These are phyloP conservation scores for Petrolisthes manimaculis DNA, from an alignment of 2,888 invertebrate genomes.

Conservation along the genomic window DNA sequence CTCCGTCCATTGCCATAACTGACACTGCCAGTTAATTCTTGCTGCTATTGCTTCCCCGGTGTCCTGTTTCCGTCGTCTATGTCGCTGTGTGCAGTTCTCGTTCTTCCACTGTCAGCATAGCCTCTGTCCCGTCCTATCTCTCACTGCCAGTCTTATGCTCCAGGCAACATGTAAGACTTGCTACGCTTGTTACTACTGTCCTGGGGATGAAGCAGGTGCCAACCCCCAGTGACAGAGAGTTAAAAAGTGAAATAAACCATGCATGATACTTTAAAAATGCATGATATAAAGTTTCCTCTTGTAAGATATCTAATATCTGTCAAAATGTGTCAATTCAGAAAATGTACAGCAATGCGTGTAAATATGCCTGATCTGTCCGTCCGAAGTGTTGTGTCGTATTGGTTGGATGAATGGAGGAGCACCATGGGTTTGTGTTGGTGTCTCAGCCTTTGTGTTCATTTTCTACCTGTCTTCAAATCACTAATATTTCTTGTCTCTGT, in stretches of 20 bases:
- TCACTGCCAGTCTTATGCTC: background rate
- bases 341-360: slow-evolving; percentile 10
- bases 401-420: background rate
- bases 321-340: background rate
- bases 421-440: background rate
- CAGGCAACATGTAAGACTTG: background rate
- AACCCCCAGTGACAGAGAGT: background rate
- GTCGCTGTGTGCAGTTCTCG: background rate
- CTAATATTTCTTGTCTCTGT: background rate
- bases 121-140: background rate
- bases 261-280: slow-evolving; percentile 7
- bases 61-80: background rate
- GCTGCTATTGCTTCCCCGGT: slow-evolving; percentile 2
- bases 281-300: background rate
- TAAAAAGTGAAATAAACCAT: background rate
- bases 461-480: background rate
- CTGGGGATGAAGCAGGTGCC: background rate
- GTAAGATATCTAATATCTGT: background rate
- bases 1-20: background rate
- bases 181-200: background rate
- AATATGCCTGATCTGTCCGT: background rate
- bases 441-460: background rate
- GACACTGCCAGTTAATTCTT: background rate
- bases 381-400: background rate
- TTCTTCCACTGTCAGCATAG: background rate